Base-by-base conservation (phyloP, 2,888 invertebrate species). In the Polyommatus iphigenia region DNA sequence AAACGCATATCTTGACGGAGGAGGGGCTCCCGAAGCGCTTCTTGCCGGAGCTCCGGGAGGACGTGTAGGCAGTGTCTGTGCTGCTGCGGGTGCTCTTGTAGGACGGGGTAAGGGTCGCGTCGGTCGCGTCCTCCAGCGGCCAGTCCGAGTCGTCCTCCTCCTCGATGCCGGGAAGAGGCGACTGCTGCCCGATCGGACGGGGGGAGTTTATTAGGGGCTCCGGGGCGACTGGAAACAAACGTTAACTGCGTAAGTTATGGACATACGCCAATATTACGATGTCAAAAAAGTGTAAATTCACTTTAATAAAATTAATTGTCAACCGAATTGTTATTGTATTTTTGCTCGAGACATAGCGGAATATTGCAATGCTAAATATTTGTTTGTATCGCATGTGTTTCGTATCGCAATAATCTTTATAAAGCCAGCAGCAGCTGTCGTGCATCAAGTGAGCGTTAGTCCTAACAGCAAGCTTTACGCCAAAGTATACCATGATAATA, bases 161-260 rank as follows among this genome's bases (percentile, higher is more conserved):
- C 87, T 97, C 96, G 82, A 97, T 97, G 85, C 97, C 97, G 83
- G 97, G 97, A 82, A 97, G 93, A 79, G 97, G 96, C 77, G 97
- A 96, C 83, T 96, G 95, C 92, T 96, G 95, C 87, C 96, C 91
- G 89, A 94, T 89, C 85, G 95, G 93, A 87, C 95, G 90, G 85
- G 95, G 92, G 83, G 95, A 92, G 89, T 89, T 94, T 89, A 93
- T 88, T 85, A 94, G 89, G 81, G 94, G 92, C 87, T 93, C 94
- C 83, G 94, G 92, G 90, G 91, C 89, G 92, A 94, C 86, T 95
- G 95, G 82, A 95, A 89, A 90, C 85, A 92, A 91, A 29, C 13
- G 20, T 62, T 3, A 54, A 54, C 54, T 4, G 18, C 36, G 36
- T 36, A 36, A 36, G 6, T 36, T 6, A 36, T 36, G 36, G 36